Base-by-base conservation (phyloP, 2,888 invertebrate species). In the Acanthococcus lagerstroemiae region DNA sequence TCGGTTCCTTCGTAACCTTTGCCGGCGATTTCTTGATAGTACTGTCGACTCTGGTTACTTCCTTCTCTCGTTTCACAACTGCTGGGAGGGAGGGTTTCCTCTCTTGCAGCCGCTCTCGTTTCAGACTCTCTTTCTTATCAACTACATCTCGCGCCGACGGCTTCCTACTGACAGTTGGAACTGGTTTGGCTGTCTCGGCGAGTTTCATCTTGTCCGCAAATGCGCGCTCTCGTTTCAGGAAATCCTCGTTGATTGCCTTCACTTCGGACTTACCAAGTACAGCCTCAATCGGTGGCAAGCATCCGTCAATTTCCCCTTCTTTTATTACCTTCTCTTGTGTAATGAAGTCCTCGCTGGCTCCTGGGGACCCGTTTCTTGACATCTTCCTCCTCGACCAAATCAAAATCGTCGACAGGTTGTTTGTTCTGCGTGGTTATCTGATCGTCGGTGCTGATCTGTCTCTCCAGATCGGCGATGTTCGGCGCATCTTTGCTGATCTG, bases 261-360 rank as follows among this genome's bases (percentile, higher is more conserved):
- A 37, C n/a, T 37, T 2, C 37, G 15, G 27, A 17, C 15, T 48
- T 21, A 5, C 60, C 60, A n/a, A 60, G 60, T 9, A 63, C 54
- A 1, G n/a, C 25, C 24, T 56, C 24, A 5, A 46, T n/a, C 2
- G 55, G 45, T 19, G 65, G 66, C 15, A 56, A 9, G 21, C 65
- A 46, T 5, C 56, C 66, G 5, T 57, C 66, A n/a, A 56, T 30
- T 48, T 66, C 66, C n/a, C 66, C 66, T 30, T 27, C 50, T 37
- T 57, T n/a, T 6, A 56, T 24, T 15, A 66, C 21, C 57, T 57
- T 66, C 27, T 56, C 30, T 22, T 37, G 22, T 17, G 21, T 46
- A 6, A 63, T 4, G n/a, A 27, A 27, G 12, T 6, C 37, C 1
- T 55, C 48, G n/a, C 5, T 21, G 27, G 9, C 21, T 55, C 37